Base-by-base conservation (phyloP, 2,113 vertebrate species). In the Oreochromis aureus region DNA sequence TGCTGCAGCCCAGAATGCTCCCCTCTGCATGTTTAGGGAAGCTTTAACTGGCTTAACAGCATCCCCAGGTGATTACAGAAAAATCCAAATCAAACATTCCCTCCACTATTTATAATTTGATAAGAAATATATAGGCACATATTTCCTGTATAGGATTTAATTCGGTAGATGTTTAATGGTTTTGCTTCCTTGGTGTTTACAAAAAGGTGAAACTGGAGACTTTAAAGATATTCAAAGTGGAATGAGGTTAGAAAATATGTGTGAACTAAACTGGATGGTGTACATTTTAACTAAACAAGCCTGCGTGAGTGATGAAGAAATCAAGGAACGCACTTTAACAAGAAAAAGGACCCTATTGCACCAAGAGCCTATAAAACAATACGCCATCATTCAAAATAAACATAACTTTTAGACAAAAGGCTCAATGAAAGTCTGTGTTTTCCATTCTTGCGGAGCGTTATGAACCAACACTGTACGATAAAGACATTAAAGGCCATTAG, bases 1-100 rank as follows among this genome's bases (percentile, higher is more conserved):
- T 46, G 22, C 79, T 86, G 81, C 85, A 73, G 87, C n/a, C 51
- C 80, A 84, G 80, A 22, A 83, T 54, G 24, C 79, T 85, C 69
- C 32, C 13, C 59, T 86, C 84, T 84, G 89, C 82, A 78, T 15
- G 41, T 46, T 71, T 16, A 51, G 27, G 10, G 34, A 58, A 79
- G 61, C 22, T 71, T 73, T 36, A 36, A 86, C 80, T 76, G 41
- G 48, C 18, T 69, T 15, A 86, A 76, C 46, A 61, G 71, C 80
- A 73, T 13, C 36, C 4, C 1, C 3, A n/a, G 15, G 5, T 54
- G 27, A 22, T 3, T 19, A 5, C 10, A 82, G 36, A 81, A 13
- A 69, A 61, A 41, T 18, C 46, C 4, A 61, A 56, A 79, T 24
- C 61, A 27, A 27, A 10, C 48, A 34, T 30, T n/a, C 18, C 15